A percentile compares a stretch with the other conserved stretches of the same genome.
Conservation (phyloP, 2,888 invertebrate genomes). For the Allacma fusca region DNA sequence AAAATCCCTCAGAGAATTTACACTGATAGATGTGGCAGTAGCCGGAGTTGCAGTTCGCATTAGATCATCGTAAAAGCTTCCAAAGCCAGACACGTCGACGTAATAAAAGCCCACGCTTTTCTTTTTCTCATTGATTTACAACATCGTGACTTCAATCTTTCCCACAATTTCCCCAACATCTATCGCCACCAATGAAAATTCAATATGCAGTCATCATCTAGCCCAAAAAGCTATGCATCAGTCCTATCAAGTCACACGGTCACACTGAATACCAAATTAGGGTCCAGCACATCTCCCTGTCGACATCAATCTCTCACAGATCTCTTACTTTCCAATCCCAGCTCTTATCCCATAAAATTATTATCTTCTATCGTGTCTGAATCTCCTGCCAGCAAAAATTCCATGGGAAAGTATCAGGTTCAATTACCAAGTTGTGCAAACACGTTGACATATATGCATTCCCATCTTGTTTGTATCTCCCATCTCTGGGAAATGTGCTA, state of each 20-base stretch:
- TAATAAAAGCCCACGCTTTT: constrained; percentile 16
- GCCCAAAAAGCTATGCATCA: no score
- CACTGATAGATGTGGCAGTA: constrained; percentile 16
- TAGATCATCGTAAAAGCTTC: constrained; percentile 16
- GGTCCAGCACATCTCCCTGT: neutral
- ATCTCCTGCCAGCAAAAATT: no score
- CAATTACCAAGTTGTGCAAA: no score
- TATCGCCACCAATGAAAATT: neutral
- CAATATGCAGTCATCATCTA: neutral
- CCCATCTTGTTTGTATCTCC: no score
- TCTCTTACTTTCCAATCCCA: no score
- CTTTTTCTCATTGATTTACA: constrained; percentile 16
- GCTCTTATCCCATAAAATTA: no score
- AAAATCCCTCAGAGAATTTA: neutral
- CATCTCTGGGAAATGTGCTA: no score
- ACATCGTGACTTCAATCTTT: constrained; percentile 16
- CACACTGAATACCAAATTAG: constrained; percentile 11
- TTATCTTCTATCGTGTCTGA: no score
- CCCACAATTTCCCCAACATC: neutral
- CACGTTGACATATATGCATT: no score
- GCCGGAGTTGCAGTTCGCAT: constrained; percentile 4
- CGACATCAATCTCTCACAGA: no score
- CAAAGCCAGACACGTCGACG: constrained; percentile 6
- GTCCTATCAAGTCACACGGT: neutral
- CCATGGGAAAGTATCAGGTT: no score